phyloP scores from a whole-genome alignment of 2,797 vertebrate species.

The Melanotaenia nigrans region DNA sequence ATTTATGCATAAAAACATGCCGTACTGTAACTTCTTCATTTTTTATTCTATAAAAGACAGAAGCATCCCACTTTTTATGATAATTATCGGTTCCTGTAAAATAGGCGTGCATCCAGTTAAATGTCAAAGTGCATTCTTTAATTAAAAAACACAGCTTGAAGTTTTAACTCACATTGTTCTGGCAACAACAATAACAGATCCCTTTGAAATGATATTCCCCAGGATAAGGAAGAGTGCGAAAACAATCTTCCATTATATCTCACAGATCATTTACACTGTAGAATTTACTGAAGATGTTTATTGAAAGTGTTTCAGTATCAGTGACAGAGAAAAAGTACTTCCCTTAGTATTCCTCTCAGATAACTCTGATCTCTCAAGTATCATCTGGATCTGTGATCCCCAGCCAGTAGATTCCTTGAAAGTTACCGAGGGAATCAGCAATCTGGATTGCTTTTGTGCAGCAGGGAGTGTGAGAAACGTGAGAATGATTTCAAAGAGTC shows the following conservation, averaged over 20 bases:
- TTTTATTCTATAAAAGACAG: slow-evolving; percentile 3
- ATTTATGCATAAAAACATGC: not conserved
- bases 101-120: not conserved
- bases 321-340: slow-evolving; percentile 1
- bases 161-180: not conserved
- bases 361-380: slow-evolving; percentile 57
- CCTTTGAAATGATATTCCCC: not conserved
- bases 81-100: not conserved
- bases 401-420: slow-evolving; percentile 71
- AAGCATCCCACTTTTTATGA: not conserved
- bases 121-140: not conserved
- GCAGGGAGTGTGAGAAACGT: slow-evolving; percentile 63
- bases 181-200: not conserved
- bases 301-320: slow-evolving; percentile 13
- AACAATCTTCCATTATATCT: not conserved
- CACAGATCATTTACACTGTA: not conserved
- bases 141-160: not conserved
- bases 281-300: slow-evolving; percentile 20
- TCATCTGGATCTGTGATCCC: slow-evolving; percentile 60
- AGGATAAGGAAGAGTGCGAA: not conserved
- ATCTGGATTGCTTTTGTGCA: slow-evolving; percentile 75
- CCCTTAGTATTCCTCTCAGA: slow-evolving; percentile 46
- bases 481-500: slow-evolving; percentile 78
- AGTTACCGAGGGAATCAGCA: slow-evolving; percentile 70
- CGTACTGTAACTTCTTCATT: not conserved